phyloP scores from a whole-genome alignment of 2,113 vertebrate genomes.

The Dascyllus trimaculatus region DNA sequence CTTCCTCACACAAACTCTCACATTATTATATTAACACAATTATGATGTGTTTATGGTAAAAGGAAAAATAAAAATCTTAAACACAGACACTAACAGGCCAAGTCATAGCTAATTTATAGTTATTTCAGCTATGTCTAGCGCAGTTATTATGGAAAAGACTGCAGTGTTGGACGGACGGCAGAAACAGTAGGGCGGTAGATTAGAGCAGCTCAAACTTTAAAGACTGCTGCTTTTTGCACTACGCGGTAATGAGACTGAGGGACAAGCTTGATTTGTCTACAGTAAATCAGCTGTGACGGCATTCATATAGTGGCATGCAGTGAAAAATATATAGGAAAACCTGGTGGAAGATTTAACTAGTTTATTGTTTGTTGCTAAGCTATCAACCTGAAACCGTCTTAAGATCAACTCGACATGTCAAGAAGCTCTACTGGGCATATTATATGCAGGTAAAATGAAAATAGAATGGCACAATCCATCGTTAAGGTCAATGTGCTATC shows the following conservation, averaged over 20 bases:
- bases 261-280: conserved; percentile 1
- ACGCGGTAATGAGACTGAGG: neutral
- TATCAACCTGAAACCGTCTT: conserved; percentile 9
- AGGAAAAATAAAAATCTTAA: conserved; percentile 3
- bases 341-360: conserved; percentile 37
- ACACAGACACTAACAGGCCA: conserved; percentile 11
- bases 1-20: neutral
- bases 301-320: neutral
- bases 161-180: conserved; percentile 13
- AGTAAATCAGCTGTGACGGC: neutral
- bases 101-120: conserved; percentile 18
- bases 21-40: conserved; percentile 16
- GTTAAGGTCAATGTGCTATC: no score
- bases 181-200: neutral
- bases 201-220: conserved; percentile 12
- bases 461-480: no score
- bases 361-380: conserved; percentile 21
- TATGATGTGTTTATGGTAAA: conserved; percentile 61
- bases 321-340: conserved; percentile 26
- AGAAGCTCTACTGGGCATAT: conserved; percentile 19
- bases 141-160: conserved; percentile 24
- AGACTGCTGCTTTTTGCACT: neutral
- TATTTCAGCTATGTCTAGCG: conserved; percentile 22
- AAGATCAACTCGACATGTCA: conserved; percentile 35
- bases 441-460: neutral